Evolutionary conservation across 2,888 invertebrate genomes (phyloP).

Genomic region (Polymixis flavicincta): DNA sequence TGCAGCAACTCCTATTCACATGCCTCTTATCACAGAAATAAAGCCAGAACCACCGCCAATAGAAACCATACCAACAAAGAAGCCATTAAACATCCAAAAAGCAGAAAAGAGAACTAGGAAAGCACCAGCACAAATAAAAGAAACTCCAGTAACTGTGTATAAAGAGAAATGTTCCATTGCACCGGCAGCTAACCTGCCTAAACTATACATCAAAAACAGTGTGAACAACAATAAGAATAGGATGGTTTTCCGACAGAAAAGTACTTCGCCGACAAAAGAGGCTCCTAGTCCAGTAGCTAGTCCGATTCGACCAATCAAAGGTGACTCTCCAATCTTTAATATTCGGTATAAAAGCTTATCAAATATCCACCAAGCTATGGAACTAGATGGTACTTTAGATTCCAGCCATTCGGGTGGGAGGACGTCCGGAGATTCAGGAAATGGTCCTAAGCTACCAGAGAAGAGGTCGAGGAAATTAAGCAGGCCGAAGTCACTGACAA

Average conservation of each 20-base stretch:
- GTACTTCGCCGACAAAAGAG: constrained; percentile 93
- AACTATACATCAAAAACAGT: constrained; percentile 95
- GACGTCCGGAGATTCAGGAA: constrained; percentile 95
- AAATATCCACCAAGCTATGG: constrained; percentile 94
- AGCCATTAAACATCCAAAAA: constrained; percentile 90
- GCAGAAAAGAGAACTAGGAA: constrained; percentile 95
- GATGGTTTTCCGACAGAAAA: constrained; percentile 93
- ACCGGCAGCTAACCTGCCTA: constrained; percentile 91
- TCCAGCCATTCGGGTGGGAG: constrained; percentile 97
- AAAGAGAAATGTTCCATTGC: constrained; percentile 91
- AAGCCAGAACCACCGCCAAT: constrained; percentile 97
- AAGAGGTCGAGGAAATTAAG: constrained; percentile 95
- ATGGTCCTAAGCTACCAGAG: constrained; percentile 95
- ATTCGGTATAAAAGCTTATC: constrained; percentile 93
- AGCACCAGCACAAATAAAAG: constrained; percentile 91
- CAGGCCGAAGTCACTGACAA: constrained; percentile 96
- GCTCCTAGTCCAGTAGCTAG: constrained; percentile 91
- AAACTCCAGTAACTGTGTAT: constrained; percentile 89
- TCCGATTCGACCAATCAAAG: constrained; percentile 90
- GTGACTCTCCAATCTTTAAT: constrained; percentile 94
- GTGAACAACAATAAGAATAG: constrained; percentile 92
- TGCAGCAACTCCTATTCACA: constrained; percentile 90
- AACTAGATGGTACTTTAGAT: constrained; percentile 95
- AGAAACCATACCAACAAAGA: constrained; percentile 97
- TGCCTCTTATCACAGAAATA: constrained; percentile 90